A percentile compares a stretch with the other conserved stretches of the same genome.
phyloP scores from a whole-genome alignment of 2,797 vertebrate species.

The Neoniphon sammara region DNA sequence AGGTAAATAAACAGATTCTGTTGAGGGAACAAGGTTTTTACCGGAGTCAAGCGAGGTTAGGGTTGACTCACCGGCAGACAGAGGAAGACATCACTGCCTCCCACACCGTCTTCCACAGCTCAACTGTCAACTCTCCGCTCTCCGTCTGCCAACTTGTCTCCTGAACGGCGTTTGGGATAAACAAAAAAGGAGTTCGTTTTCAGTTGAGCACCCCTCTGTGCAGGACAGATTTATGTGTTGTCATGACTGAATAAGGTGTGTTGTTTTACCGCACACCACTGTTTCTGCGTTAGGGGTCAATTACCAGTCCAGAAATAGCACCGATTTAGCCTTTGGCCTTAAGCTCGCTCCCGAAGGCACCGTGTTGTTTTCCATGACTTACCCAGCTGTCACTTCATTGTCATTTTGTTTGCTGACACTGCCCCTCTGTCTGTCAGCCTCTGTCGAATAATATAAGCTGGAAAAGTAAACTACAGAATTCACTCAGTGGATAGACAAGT shows the following conservation, averaged over 20 bases:
- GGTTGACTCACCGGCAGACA: conserved; percentile 56
- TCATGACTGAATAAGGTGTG: neutral
- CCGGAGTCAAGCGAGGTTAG: conserved; percentile 56
- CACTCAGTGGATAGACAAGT: conserved; percentile 5
- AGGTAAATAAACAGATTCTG: conserved; percentile 61
- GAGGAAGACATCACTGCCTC: conserved; percentile 53
- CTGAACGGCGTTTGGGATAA: neutral
- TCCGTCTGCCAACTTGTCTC: conserved; percentile 37
- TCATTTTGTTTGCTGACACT: conserved; percentile 61
- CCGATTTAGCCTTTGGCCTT: conserved; percentile 45
- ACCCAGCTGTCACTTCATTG: conserved; percentile 57
- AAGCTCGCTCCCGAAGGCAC: conserved; percentile 14
- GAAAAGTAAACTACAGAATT: conserved; percentile 13
- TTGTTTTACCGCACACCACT: neutral
- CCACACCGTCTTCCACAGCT: conserved; percentile 54
- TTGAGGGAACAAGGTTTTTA: conserved; percentile 46
- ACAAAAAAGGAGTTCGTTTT: conserved; percentile 21
- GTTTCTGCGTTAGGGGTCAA: conserved; percentile 7
- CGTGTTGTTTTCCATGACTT: conserved; percentile 38
- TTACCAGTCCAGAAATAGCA: conserved; percentile 37
- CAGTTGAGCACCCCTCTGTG: neutral
- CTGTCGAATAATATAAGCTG: conserved; percentile 47
- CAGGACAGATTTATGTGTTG: neutral
- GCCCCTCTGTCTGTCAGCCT: conserved; percentile 56
- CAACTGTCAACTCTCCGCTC: conserved; percentile 49